Conservation (phyloP, 2,888 invertebrate genomes). For the Zaprionus obscuricornis region DNA sequence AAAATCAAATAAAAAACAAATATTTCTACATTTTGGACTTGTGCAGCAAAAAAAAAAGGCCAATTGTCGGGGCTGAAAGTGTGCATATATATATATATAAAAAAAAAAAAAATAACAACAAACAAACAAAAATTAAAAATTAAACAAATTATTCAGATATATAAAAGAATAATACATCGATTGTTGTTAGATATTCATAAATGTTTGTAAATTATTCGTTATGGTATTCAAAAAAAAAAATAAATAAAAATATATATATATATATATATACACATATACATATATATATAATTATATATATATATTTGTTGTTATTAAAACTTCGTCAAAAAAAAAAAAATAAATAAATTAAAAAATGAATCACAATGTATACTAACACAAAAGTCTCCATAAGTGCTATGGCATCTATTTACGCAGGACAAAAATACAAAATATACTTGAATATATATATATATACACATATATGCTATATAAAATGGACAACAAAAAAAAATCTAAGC, state of each 20-base stretch:
- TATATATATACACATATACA: constrained; percentile 13
- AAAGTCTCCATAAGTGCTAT: constrained; percentile 73
- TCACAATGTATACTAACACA: constrained; percentile 6
- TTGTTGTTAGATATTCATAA: constrained; percentile 26
- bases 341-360: constrained; percentile 11
- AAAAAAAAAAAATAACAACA: constrained; percentile 9
- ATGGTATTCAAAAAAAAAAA: constrained; percentile 42
- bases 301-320: constrained; percentile 5
- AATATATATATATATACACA: constrained; percentile 40
- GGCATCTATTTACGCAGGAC: constrained; percentile 55
- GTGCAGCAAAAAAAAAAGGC: not conserved
- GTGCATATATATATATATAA: not conserved
- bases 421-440: constrained; percentile 31
- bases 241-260: constrained; percentile 32
- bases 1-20: too few species aligned
- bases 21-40: not conserved
- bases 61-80: too few species aligned
- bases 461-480: constrained; percentile 2
- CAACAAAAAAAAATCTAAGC: constrained; percentile 8
- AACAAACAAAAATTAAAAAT: constrained; percentile 8
- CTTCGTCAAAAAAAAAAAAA: constrained; percentile 15
- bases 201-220: constrained; percentile 49
- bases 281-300: constrained; percentile 10
- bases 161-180: constrained; percentile 35
- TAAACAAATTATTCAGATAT: constrained; percentile 34